Percentiles rank a stretch among this genome's conserved stretches.
These are phyloP conservation scores for Zygogramma bicolorata DNA, from an alignment of 2,888 invertebrate species.

Conservation along the genomic window DNA sequence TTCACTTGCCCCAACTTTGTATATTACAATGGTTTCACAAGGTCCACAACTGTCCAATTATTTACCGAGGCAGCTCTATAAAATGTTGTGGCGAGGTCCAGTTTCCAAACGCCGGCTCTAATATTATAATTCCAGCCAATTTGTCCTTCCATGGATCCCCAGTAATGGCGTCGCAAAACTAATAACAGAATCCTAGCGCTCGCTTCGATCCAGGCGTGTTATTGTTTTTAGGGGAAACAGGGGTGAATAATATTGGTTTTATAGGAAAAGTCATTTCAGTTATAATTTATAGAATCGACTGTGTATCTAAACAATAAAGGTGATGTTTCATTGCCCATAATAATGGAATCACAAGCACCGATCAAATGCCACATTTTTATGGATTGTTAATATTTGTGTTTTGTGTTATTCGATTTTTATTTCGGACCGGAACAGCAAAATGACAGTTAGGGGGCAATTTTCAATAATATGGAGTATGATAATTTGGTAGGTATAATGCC, in stretches of 20 bases:
- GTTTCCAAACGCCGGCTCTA: slow-evolving; percentile 43
- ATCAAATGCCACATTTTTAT: no score
- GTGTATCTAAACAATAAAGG: background rate
- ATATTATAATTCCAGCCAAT: slow-evolving; percentile 60
- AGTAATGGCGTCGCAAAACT: slow-evolving; percentile 60
- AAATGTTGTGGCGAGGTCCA: slow-evolving; percentile 47
- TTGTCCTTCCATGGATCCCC: slow-evolving; percentile 55
- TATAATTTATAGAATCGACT: background rate
- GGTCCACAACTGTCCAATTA: slow-evolving; percentile 51
- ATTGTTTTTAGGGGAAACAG: slow-evolving; percentile 18
- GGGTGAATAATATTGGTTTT: slow-evolving; percentile 15
- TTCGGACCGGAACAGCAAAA: no score
- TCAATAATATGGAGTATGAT: no score
- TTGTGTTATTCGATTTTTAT: no score
- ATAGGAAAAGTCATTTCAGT: slow-evolving; percentile 8
- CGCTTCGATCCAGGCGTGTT: slow-evolving; percentile 20
- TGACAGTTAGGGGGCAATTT: no score
- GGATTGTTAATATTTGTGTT: no score
- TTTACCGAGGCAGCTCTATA: slow-evolving; percentile 48
- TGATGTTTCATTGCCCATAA: background rate
- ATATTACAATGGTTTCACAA: background rate
- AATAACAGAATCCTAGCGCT: slow-evolving; percentile 55
- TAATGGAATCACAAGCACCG: background rate
- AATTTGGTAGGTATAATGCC: no score
- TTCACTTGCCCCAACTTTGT: background rate